These are phyloP conservation scores for Chalcis sispes DNA, from an alignment of 2,888 invertebrate genomes.

Conservation along the genomic window DNA sequence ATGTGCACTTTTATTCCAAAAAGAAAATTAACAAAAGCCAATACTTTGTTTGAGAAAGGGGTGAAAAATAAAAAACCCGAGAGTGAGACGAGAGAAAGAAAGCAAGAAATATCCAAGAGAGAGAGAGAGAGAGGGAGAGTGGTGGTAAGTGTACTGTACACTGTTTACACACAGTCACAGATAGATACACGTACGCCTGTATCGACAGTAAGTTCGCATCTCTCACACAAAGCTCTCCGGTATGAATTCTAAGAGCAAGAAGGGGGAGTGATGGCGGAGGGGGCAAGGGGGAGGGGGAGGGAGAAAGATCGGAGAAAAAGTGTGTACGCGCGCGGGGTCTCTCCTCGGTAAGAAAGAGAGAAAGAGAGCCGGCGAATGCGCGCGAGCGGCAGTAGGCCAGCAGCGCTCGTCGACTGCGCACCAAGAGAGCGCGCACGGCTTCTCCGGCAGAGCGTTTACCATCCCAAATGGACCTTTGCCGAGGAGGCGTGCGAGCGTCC, in stretches of 20 bases:
- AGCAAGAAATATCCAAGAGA: too few relatives aligned
- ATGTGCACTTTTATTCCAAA: too few relatives aligned
- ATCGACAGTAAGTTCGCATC: conserved; percentile 20
- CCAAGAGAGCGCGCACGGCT: conserved; percentile 50
- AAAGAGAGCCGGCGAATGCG: conserved; percentile 37
- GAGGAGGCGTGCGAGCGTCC: conserved; percentile 45
- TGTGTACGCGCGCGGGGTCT: conserved; percentile 31
- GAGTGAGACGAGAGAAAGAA: conserved; percentile 14
- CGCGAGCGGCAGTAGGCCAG: conserved; percentile 72
- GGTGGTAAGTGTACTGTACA: background rate
- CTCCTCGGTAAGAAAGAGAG: conserved; percentile 28
- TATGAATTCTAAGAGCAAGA: background rate
- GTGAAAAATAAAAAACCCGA: background rate
- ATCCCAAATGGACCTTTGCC: conserved; percentile 39
- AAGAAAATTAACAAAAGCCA: background rate
- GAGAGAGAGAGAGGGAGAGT: conserved; percentile 36
- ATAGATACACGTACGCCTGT: conserved; percentile 13
- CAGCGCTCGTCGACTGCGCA: conserved; percentile 70
- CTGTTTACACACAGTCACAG: conserved; percentile 8
- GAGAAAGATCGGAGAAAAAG: conserved; percentile 40
- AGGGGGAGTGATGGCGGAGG: background rate
- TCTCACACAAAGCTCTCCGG: background rate
- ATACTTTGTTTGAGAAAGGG: background rate
- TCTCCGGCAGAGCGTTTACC: background rate
- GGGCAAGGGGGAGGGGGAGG: background rate